A percentile compares a stretch with the other conserved stretches of the same genome.
Conservation (phyloP, 1,140 invertebrate genomes). For the Drosophila guanche region DNA sequence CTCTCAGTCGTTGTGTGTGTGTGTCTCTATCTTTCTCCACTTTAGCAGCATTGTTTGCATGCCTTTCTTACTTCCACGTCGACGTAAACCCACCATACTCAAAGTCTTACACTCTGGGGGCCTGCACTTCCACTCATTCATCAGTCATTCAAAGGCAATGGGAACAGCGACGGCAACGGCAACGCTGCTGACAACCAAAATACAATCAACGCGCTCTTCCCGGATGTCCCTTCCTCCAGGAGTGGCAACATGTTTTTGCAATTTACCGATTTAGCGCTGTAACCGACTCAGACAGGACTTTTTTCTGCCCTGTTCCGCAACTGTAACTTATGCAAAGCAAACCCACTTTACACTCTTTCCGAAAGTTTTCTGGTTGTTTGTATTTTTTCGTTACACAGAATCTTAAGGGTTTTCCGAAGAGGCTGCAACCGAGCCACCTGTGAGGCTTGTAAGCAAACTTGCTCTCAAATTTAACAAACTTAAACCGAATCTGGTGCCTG, state of each 20-base stretch:
- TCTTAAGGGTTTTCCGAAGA: no score
- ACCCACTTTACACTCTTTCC: no score
- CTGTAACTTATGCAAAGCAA: no score
- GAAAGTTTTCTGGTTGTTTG: not conserved
- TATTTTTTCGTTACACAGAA: not conserved
- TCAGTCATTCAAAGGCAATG: slow-evolving; percentile 63
- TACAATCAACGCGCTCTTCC: slow-evolving; percentile 22
- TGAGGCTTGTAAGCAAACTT: no score
- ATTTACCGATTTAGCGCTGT: slow-evolving; percentile 71
- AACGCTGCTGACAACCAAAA: slow-evolving; percentile 26
- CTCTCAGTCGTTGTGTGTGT: not conserved
- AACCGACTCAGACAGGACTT: slow-evolving; percentile 57
- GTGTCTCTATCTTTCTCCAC: slow-evolving; percentile 3
- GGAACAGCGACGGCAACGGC: not conserved
- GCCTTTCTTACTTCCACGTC: slow-evolving; percentile 46
- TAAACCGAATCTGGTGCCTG: no score
- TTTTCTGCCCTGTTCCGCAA: slow-evolving; percentile 6
- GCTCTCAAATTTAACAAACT: no score
- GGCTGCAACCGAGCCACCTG: no score
- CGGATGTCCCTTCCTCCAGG: slow-evolving; percentile 26
- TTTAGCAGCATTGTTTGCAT: slow-evolving; percentile 67
- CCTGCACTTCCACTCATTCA: slow-evolving; percentile 64
- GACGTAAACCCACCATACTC: slow-evolving; percentile 29
- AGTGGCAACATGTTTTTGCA: slow-evolving; percentile 74
- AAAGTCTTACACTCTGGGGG: slow-evolving; percentile 38